Base-by-base conservation (phyloP, 2,113 vertebrate species). In the Aegotheles bennettii region DNA sequence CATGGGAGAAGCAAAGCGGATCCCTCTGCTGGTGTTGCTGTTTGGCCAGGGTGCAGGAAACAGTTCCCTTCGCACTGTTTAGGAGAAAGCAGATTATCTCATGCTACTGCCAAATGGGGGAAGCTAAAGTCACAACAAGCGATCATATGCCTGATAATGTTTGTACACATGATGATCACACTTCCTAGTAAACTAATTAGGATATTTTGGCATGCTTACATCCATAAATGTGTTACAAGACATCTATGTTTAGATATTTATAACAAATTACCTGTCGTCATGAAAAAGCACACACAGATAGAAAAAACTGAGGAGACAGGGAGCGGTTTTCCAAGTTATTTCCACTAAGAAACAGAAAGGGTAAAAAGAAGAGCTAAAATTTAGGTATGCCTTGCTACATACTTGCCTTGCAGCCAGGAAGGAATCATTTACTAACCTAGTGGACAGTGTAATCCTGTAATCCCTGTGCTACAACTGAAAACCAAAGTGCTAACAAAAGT, bases 151-250 rank as follows among this genome's bases (percentile, higher is more conserved):
- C 71, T 92, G 36, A 78, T 89, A 88, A 56, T 42, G 36, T 90
- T 95, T 90, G 83, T 19, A 92, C 21, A 93, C 59, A 92, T 8
- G 25, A 90, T 33, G 25, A 87, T 84, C 88, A 70, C 60, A 75
- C 54, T 86, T 95, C 61, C 56, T 85, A 59, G 43, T 65, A 43
- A 84, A 75, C 29, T 84, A 70, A 86, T 84, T 67, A 89, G 29
- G 29, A 8, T 69, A 76, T 84, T 96, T 70, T 84, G 90, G 48
- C 47, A 87, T 20, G 21, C 26, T 83, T 50, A 70, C 13, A 84
- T 54, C 40, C 43, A 28, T 31, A 64, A 81, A 14, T 17, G 3
- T 53, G 35, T 61, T 63, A 59, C 17, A 69, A 69, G 23, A 29
- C 13, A 64, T 59, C 29, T 68, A 63, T 26, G 31, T 16, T 51